phyloP scores from a whole-genome alignment of 2,113 vertebrate genomes.

The Notothenia rossii region DNA sequence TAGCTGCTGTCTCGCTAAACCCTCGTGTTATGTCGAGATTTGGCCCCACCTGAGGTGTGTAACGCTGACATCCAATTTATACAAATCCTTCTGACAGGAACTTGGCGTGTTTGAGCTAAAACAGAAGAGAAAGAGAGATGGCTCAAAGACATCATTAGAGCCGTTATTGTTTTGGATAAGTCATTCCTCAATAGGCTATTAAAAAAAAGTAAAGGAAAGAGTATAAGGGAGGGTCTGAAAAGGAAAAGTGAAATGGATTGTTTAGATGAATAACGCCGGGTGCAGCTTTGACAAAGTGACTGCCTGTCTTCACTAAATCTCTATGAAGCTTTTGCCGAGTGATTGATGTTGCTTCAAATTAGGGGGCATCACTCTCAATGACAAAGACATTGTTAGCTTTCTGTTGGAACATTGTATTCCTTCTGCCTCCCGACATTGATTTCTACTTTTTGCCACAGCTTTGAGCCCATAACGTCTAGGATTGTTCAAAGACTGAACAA shows the following conservation, averaged over 20 bases:
- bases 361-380: constrained; percentile 41
- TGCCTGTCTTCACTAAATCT: constrained; percentile 32
- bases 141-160: constrained; percentile 67
- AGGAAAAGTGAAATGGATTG: constrained; percentile 50
- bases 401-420: neutral
- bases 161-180: constrained; percentile 56
- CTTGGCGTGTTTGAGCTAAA: constrained; percentile 26
- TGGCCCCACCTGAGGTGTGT: constrained; percentile 38
- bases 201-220: constrained; percentile 39
- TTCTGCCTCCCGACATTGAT: constrained; percentile 28
- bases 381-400: constrained; percentile 24
- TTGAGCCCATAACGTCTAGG: neutral
- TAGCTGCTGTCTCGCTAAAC: constrained; percentile 29
- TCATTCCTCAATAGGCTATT: constrained; percentile 62
- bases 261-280: constrained; percentile 49
- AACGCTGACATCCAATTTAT: constrained; percentile 65
- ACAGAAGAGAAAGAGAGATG: neutral
- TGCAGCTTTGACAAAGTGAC: constrained; percentile 36
- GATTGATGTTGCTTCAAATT: constrained; percentile 58
- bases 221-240: constrained; percentile 47
- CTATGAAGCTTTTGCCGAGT: constrained; percentile 4
- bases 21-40: constrained; percentile 33
- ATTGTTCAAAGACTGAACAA: constrained; percentile 37
- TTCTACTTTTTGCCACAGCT: constrained; percentile 24
- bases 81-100: constrained; percentile 46